Percentiles rank a stretch among this genome's conserved stretches.
Evolutionary conservation across 2,113 vertebrate genomes (phyloP).

Genomic region (Ahaetulla prasina): DNA sequence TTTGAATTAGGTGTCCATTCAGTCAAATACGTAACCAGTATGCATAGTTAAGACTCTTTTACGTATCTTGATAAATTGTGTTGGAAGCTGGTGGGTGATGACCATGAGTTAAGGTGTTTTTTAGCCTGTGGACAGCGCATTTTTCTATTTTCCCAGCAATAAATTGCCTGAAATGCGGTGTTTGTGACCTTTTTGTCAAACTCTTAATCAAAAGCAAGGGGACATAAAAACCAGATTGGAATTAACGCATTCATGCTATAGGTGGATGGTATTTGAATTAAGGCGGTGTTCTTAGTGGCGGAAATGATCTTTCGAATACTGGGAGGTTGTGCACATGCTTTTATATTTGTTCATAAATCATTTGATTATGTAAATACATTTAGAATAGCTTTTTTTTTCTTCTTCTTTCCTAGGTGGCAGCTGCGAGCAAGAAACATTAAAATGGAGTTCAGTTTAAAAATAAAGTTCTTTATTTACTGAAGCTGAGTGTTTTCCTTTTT

Average conservation of each 20-base stretch:
- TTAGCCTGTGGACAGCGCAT: background rate
- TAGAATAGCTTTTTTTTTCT: no score
- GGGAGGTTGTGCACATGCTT: background rate
- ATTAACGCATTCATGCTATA: background rate
- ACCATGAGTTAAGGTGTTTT: no score
- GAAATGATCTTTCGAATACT: background rate
- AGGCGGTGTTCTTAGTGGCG: background rate
- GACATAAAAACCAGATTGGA: background rate
- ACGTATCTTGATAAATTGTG: background rate
- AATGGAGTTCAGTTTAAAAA: background rate
- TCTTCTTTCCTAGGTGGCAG: constrained; percentile 42
- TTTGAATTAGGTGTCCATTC: background rate
- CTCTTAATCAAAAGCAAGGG: background rate
- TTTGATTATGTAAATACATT: background rate
- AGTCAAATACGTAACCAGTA: background rate
- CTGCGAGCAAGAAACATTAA: constrained; percentile 55
- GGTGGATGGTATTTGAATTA: background rate
- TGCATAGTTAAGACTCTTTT: background rate
- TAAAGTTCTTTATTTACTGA: constrained; percentile 15
- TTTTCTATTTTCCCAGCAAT: background rate
- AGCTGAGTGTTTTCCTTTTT: background rate
- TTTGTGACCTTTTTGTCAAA: background rate
- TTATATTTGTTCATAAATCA: background rate
- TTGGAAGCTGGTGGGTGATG: background rate
- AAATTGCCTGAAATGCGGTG: background rate